Percentiles rank a stretch among this genome's conserved stretches.
phyloP scores from a whole-genome alignment of 1,140 invertebrate species.

The Microplitis mediator region DNA sequence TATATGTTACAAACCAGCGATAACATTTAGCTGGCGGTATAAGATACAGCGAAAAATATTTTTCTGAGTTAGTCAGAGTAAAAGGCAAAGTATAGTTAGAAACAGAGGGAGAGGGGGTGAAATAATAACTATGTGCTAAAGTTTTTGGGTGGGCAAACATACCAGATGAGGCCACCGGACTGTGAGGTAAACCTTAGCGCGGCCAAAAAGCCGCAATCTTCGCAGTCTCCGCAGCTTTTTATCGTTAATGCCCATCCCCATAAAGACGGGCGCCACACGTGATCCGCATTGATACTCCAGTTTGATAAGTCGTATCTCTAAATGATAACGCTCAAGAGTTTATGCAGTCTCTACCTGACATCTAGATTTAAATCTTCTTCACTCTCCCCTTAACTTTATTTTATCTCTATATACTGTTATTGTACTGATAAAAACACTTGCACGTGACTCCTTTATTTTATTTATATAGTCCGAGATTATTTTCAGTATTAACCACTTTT shows the following conservation, averaged over 20 bases:
- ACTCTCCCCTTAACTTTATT: too few species aligned
- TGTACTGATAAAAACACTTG: neutral
- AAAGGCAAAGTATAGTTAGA: too few species aligned
- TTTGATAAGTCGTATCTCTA: conserved; percentile 45
- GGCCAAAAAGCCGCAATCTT: conserved; percentile 68
- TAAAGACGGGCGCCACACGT: conserved; percentile 58
- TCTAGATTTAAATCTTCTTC: neutral
- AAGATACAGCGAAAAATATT: too few species aligned
- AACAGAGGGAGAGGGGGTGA: too few species aligned
- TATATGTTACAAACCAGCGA: too few species aligned
- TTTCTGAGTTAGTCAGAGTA: too few species aligned
- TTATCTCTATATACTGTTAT: too few species aligned
- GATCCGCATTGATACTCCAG: conserved; percentile 62
- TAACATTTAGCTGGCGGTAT: too few species aligned
- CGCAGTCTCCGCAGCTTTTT: conserved; percentile 66
- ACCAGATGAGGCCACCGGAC: conserved; percentile 70
- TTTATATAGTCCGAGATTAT: neutral
- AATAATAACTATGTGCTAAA: too few species aligned
- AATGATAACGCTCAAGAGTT: conserved; percentile 33
- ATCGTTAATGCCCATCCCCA: conserved; percentile 66
- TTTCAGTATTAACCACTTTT: neutral
- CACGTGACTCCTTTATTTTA: neutral
- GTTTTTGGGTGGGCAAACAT: conserved; percentile 37
- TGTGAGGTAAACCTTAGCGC: conserved; percentile 69
- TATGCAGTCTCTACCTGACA: conserved; percentile 30